These are phyloP conservation scores for Ctenosaura bakeri DNA, from an alignment of 2,797 vertebrate genomes.

Conservation along the genomic window DNA sequence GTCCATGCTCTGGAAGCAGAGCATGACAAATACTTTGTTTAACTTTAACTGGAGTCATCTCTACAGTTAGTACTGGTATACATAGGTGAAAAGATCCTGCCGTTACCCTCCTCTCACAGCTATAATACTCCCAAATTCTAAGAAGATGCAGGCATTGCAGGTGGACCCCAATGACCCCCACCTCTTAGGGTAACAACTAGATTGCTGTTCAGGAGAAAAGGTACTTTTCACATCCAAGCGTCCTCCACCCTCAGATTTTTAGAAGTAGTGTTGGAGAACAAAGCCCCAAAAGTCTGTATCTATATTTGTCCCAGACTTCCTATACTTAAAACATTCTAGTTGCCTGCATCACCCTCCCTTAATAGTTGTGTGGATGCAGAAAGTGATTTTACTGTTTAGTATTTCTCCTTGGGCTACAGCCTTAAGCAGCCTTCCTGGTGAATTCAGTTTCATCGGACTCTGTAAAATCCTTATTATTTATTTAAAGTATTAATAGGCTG, in stretches of 20 bases:
- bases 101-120: too few relatives aligned
- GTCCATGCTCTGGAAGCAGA: too few relatives aligned
- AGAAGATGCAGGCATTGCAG: too few relatives aligned
- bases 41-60: too few relatives aligned
- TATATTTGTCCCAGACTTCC: neutral
- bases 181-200: neutral
- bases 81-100: too few relatives aligned
- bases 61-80: too few relatives aligned
- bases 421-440: neutral
- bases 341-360: neutral
- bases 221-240: too few relatives aligned
- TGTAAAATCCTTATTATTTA: slow-evolving; percentile 4
- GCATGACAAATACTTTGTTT: too few relatives aligned
- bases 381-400: neutral
- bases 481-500: slow-evolving; percentile 14
- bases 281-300: too few relatives aligned
- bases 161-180: too few relatives aligned
- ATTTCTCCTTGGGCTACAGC: neutral
- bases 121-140: too few relatives aligned
- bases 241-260: neutral
- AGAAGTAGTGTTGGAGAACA: neutral
- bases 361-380: neutral
- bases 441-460: neutral
- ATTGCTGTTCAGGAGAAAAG: neutral
- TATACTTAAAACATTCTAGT: neutral